Base-by-base conservation (phyloP, 2,888 invertebrate genomes). In the Gryllus longicercus region DNA sequence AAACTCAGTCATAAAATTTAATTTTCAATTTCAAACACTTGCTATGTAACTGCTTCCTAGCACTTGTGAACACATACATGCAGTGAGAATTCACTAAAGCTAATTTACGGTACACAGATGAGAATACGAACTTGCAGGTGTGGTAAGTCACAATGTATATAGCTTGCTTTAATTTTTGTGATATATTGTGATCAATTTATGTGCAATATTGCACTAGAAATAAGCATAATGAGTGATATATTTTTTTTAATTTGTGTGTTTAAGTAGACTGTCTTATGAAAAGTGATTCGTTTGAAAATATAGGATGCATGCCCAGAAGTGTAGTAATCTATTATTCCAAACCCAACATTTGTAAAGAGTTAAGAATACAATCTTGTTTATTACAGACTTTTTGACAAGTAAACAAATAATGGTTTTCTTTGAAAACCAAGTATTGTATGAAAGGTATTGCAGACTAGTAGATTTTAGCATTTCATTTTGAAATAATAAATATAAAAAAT, bases 161-260 rank as follows among this genome's bases (percentile, higher is more conserved):
- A 63, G 63, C 63, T 63, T 63, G 63, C 63, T 63, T 63, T 63
- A 63, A 14, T 63, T 63, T 63, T 63, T 63, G 63, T 63, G 63
- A 63, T 63, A 63, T 18, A 14, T 63, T 63, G 63, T 63, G 63
- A 63, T 63, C 63, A 63, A 63, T 18, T 63, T 14, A 63, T 63
- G 63, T 63, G 63, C 63, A 63, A 63, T 63, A 63, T 63, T 63
- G 63, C 63, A 63, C 63, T 63, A 63, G 63, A 63, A 63, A 63
- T 63, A 63, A 63, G 63, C 63, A 63, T 63, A 63, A 63, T 63
- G 63, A 18, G 63, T 63, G 63, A 63, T 63, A 63, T 63, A 63
- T 63, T 63, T 63, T 63, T 63, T 63, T 63, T 63, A 38, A 63
- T 63, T 63, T 63, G 63, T 63, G 63, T 63, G 63, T 63, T 63